These are phyloP conservation scores for Rhyacophila evoluta DNA, from an alignment of 2,888 invertebrate species.

Conservation along the genomic window DNA sequence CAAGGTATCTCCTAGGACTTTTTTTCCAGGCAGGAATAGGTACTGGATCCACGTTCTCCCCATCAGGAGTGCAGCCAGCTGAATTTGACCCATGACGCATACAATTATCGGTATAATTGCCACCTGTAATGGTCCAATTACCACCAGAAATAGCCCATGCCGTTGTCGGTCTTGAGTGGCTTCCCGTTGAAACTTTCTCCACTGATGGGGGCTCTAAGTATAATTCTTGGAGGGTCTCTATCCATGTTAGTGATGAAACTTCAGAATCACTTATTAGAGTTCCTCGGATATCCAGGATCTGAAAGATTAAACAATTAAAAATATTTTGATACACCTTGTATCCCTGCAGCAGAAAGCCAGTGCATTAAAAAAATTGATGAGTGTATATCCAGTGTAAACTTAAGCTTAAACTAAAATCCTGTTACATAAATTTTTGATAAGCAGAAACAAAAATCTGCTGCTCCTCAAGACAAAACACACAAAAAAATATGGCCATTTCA, in stretches of 20 bases:
- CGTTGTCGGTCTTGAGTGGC: not conserved
- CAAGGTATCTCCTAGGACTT: not conserved
- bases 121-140: not conserved
- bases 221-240: constrained; percentile 60
- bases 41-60: not conserved
- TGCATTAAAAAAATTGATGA: no score
- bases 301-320: constrained; percentile 25
- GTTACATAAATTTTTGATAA: no score
- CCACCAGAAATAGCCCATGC: not conserved
- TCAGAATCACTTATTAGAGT: constrained; percentile 66
- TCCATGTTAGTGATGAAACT: constrained; percentile 65
- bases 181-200: not conserved
- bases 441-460: no score
- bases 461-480: no score
- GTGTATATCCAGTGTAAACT: no score
- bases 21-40: not conserved
- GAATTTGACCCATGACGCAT: not conserved
- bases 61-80: not conserved
- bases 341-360: no score
- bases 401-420: no score
- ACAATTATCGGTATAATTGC: not conserved
- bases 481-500: not conserved
- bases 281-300: constrained; percentile 64
- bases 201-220: constrained; percentile 55
- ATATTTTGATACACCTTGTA: no score